Percentiles rank a stretch among this genome's conserved stretches.
Evolutionary conservation across 1,140 invertebrate genomes (phyloP).

Genomic region (Pseudomyrmex concolor): DNA sequence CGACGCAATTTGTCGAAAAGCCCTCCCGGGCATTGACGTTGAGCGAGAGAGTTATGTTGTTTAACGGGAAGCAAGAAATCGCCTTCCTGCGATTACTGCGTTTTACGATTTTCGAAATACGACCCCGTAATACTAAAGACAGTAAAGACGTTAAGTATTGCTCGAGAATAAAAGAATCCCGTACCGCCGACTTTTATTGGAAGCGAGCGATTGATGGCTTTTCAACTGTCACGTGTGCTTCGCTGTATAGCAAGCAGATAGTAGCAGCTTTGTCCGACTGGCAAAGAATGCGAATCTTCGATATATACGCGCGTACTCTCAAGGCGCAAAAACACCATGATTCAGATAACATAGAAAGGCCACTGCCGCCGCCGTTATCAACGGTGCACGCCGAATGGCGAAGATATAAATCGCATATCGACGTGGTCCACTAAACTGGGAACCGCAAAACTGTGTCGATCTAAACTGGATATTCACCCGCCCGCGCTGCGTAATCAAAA

Average conservation of each 20-base stretch:
- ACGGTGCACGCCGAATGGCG: background rate
- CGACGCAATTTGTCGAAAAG: conserved; percentile 22
- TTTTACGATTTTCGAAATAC: conserved; percentile 53
- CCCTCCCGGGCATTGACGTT: background rate
- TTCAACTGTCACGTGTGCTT: conserved; percentile 21
- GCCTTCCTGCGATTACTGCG: conserved; percentile 18
- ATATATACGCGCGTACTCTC: conserved; percentile 9
- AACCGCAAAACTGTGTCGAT: conserved; percentile 11
- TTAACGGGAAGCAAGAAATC: conserved; percentile 19
- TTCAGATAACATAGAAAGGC: background rate
- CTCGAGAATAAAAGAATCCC: conserved; percentile 50
- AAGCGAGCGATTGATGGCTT: conserved; percentile 41
- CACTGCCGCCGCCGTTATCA: background rate
- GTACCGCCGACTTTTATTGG: conserved; percentile 38
- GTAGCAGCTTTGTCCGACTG: background rate
- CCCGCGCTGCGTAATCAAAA: conserved; percentile 25
- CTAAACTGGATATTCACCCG: background rate
- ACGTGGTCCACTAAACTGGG: conserved; percentile 35
- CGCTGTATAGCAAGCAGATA: background rate
- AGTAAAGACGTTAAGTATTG: conserved; percentile 42
- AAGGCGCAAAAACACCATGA: conserved; percentile 25
- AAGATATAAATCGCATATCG: conserved; percentile 26
- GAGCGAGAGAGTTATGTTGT: background rate
- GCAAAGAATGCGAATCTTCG: conserved; percentile 23
- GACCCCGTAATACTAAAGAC: conserved; percentile 29